Evolutionary conservation across 2,888 invertebrate species (phyloP).

Genomic region (Torymus auratus): DNA sequence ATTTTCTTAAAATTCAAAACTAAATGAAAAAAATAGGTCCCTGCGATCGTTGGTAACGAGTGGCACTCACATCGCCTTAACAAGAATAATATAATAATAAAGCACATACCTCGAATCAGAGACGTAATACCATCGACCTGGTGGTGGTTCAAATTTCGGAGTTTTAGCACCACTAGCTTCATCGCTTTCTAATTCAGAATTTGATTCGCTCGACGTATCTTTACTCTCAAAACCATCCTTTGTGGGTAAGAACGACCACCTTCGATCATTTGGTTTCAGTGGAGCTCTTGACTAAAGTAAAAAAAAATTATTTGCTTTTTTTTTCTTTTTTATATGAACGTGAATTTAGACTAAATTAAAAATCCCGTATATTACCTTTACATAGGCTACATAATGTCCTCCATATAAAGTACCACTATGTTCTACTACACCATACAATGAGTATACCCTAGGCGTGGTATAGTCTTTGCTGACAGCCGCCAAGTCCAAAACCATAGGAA

Average conservation of each 20-base stretch:
- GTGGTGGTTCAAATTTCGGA: conserved; percentile 77
- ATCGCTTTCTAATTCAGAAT: conserved; percentile 76
- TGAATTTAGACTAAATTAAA: background rate
- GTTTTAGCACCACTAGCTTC: conserved; percentile 72
- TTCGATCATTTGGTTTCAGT: conserved; percentile 81
- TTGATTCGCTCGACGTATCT: conserved; percentile 68
- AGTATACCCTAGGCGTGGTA: conserved; percentile 83
- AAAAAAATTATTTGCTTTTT: conserved; percentile 43
- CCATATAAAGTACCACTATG: conserved; percentile 95
- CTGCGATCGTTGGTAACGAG: too few relatives aligned
- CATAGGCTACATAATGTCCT: conserved; percentile 95
- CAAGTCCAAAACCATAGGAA: conserved; percentile 90
- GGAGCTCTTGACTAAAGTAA: conserved; percentile 77
- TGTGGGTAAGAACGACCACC: conserved; percentile 85
- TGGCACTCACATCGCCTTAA: background rate
- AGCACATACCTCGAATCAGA: conserved; percentile 86
- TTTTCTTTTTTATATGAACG: background rate
- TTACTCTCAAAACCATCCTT: conserved; percentile 70
- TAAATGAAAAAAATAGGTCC: too few relatives aligned
- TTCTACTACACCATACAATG: conserved; percentile 96
- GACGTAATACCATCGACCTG: conserved; percentile 94
- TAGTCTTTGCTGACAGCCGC: conserved; percentile 91
- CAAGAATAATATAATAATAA: background rate
- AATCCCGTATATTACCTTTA: conserved; percentile 82
- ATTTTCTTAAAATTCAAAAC: too few relatives aligned